phyloP scores from a whole-genome alignment of 2,113 vertebrate genomes.

The Vicugna pacos region DNA sequence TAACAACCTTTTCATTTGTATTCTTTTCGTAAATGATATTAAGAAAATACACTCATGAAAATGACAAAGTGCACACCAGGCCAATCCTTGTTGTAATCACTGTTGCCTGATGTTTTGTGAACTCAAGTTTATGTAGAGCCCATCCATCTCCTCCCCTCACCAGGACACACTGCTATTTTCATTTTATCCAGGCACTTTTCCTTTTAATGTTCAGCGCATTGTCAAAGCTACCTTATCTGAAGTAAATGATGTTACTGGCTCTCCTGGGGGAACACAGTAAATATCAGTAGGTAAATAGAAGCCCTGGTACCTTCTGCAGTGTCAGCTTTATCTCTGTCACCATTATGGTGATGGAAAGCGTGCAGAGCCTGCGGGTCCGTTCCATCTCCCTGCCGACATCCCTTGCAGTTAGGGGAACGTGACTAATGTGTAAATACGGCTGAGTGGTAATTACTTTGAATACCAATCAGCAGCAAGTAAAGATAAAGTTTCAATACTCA shows the following conservation, averaged over 20 bases:
- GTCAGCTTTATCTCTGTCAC: constrained; percentile 70
- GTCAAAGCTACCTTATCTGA: constrained; percentile 69
- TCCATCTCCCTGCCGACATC: constrained; percentile 32
- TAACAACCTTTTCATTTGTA: background rate
- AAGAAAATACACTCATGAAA: constrained; percentile 17
- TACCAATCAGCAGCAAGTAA: background rate
- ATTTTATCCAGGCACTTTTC: constrained; percentile 62
- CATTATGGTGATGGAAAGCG: constrained; percentile 59
- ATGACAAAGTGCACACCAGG: background rate
- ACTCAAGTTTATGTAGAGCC: background rate
- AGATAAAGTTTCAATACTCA: constrained; percentile 19
- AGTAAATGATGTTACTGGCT: constrained; percentile 69
- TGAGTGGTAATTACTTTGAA: constrained; percentile 68
- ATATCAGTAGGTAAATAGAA: constrained; percentile 73
- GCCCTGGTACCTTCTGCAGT: constrained; percentile 48
- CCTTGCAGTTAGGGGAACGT: background rate
- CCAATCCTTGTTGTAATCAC: background rate
- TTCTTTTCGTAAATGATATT: constrained; percentile 15
- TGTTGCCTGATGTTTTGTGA: constrained; percentile 29
- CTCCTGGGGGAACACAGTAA: constrained; percentile 66
- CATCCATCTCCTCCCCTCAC: constrained; percentile 37
- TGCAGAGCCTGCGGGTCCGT: background rate
- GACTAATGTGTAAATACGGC: background rate
- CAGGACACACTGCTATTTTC: constrained; percentile 9
- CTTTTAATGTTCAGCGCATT: constrained; percentile 61